phyloP scores from a whole-genome alignment of 2,888 invertebrate genomes.

The Eupeodes latifasciatus region DNA sequence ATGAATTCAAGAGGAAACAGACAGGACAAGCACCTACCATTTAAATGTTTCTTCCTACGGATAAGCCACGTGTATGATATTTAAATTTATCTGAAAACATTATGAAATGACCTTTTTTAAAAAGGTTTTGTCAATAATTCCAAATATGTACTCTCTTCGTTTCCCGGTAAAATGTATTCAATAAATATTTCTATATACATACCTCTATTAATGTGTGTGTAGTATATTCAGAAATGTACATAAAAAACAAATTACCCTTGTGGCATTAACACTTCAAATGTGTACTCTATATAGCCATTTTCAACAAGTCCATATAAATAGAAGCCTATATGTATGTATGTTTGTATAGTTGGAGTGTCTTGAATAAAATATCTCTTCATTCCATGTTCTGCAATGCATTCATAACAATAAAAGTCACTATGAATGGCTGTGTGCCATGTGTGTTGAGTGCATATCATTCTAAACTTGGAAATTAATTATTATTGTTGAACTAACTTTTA shows the following conservation, averaged over 20 bases:
- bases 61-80: no score
- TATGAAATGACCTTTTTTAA: no score
- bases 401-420: slow-evolving; percentile 22
- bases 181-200: no score
- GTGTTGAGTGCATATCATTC: slow-evolving; percentile 25
- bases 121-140: no score
- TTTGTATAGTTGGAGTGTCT: slow-evolving; percentile 4
- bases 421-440: slow-evolving; percentile 33
- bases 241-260: not conserved
- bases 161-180: no score
- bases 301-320: slow-evolving; percentile 14
- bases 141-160: no score
- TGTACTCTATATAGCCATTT: not conserved
- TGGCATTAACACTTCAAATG: not conserved
- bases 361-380: slow-evolving; percentile 43
- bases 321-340: not conserved
- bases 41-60: no score
- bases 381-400: slow-evolving; percentile 36
- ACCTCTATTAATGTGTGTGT: no score
- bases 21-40: no score
- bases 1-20: no score
- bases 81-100: no score
- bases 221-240: not conserved
- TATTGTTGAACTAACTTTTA: slow-evolving; percentile 23
- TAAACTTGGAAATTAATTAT: slow-evolving; percentile 40